These are phyloP conservation scores for Sapajus apella DNA, from an alignment of 2,113 vertebrate species.

Conservation along the genomic window DNA sequence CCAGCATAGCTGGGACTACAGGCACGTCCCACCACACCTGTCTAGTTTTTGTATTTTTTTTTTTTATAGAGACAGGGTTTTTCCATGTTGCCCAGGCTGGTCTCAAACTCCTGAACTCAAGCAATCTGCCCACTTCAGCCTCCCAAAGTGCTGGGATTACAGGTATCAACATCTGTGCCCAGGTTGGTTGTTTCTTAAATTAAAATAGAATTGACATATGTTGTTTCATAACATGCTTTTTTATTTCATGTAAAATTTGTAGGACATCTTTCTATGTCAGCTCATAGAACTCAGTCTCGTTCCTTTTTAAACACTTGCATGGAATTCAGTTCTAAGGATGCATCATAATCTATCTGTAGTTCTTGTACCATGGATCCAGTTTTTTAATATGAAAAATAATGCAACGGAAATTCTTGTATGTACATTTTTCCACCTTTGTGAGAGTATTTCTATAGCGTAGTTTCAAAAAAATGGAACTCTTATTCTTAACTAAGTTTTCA, in stretches of 20 bases:
- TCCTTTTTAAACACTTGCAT: neutral
- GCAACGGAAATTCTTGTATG: neutral
- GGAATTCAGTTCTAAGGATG: neutral
- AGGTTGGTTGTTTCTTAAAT: neutral
- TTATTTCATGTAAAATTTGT: neutral
- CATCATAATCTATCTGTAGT: neutral
- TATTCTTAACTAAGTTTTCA: neutral
- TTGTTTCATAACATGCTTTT: neutral
- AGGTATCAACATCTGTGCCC: too few relatives aligned
- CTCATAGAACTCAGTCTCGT: neutral
- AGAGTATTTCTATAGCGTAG: neutral
- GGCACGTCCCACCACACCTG: too few relatives aligned
- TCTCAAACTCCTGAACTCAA: too few relatives aligned
- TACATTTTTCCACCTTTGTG: neutral
- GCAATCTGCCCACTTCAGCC: too few relatives aligned
- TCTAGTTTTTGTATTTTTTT: too few relatives aligned
- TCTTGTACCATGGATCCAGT: neutral
- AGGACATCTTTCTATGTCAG: neutral
- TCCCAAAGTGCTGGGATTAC: too few relatives aligned
- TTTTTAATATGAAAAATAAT: conserved; percentile 10
- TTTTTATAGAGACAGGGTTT: too few relatives aligned
- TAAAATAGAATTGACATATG: neutral
- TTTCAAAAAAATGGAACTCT: neutral
- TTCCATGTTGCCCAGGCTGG: too few relatives aligned
- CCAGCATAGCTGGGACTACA: too few relatives aligned